Percentiles rank a stretch among this genome's conserved stretches.
Conservation (phyloP, 2,113 vertebrate species). For the Bubo bubo region DNA sequence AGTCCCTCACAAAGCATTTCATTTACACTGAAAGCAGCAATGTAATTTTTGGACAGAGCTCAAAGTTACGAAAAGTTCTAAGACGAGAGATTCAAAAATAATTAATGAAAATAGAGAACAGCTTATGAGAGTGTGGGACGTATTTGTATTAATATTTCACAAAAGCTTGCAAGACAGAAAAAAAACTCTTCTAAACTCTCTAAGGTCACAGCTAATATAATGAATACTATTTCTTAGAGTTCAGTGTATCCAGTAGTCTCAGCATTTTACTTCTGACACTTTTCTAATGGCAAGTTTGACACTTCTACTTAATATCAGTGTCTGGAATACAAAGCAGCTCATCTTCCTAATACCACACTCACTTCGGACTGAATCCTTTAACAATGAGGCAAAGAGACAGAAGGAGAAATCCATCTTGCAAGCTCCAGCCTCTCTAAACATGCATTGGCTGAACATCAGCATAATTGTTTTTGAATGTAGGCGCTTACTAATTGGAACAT, state of each 20-base stretch:
- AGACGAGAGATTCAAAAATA: conserved; percentile 10
- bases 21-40: background rate
- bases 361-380: conserved; percentile 22
- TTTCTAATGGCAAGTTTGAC: conserved; percentile 39
- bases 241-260: conserved; percentile 21
- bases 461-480: conserved; percentile 75
- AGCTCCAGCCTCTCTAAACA: conserved; percentile 61
- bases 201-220: conserved; percentile 40
- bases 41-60: background rate
- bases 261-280: conserved; percentile 38
- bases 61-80: background rate
- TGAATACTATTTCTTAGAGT: conserved; percentile 20
- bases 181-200: conserved; percentile 38
- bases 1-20: background rate
- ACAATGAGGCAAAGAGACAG: conserved; percentile 14
- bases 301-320: conserved; percentile 11
- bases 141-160: conserved; percentile 36
- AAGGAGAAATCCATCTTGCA: conserved; percentile 58
- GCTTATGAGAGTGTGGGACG: background rate
- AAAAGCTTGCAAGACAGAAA: conserved; percentile 12
- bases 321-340: conserved; percentile 17
- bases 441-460: conserved; percentile 59
- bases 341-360: conserved; percentile 13
- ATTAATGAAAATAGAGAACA: conserved; percentile 24
- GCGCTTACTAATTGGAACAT: conserved; percentile 76